Evolutionary conservation across 1,140 invertebrate genomes (phyloP), one percentile per base, ranked within the genome.

Genomic region (Drosophila hydei): DNA sequence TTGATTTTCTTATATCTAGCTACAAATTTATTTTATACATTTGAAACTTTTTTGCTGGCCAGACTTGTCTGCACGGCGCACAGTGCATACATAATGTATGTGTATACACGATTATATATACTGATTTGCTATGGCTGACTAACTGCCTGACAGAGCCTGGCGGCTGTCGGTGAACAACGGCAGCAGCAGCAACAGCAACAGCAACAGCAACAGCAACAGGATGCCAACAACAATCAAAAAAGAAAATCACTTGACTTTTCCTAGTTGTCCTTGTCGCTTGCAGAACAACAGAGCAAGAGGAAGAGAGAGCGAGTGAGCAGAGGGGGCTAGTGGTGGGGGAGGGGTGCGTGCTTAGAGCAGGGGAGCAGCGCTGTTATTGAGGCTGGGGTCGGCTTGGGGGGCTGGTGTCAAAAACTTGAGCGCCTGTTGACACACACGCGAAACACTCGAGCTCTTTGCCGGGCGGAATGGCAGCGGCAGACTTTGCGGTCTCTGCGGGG

Each of bases 391-490:
- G 38, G 38, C 1, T 16, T 19, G 7, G 43, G 60, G 25, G 16
- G 36, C 14, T 56, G 50, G 72, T 85, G 68, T 60, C 80, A 79
- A 85, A 84, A 85, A 85, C 80, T 84, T 84, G 69, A 80, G 75
- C 67, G 80, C 75, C 79, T 84, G 79, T 80, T 85, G 72, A 85
- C 76, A 78, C 75, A 77, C 72, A 80, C 70, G 62, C 79, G 76
- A 79, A 70, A 61, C 62, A 77, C 79, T 77, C 63, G 47, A 65
- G 55, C 48, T 11, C 14, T 61, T 50, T 6, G 12, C 8, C 16
- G 18, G 7, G 21, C 36, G 33, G 18, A 11, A 14, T n/a, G 55
- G 12, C 21, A 9, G 14, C 21, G 45, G n/a, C n/a, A 25, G 43
- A 50, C 42, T 51, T 48, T 76, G 56, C 55, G 40, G 69, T 63